phyloP scores from a whole-genome alignment of 2,888 invertebrate genomes.

The Pyrgus malvae region DNA sequence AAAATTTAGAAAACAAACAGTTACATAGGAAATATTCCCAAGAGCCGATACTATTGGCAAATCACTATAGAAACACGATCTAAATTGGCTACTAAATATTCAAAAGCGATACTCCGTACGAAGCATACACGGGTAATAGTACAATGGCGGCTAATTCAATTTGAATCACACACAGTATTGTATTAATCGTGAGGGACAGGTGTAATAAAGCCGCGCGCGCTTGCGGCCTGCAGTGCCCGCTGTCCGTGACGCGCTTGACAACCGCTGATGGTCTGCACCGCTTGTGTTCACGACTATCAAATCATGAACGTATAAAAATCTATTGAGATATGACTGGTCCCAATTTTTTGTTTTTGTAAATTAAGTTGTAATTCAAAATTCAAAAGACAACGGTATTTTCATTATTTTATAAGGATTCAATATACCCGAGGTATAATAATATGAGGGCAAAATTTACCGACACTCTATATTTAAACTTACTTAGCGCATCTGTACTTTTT shows the following conservation, averaged over 20 bases:
- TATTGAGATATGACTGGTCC: no score
- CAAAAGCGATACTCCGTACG: conserved; percentile 67
- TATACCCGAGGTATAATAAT: no score
- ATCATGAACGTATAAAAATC: conserved; percentile 4
- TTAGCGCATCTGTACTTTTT: no score
- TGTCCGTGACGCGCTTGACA: conserved; percentile 44
- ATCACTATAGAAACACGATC: conserved; percentile 55
- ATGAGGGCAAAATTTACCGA: no score
- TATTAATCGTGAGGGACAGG: conserved; percentile 79
- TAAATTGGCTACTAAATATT: conserved; percentile 77
- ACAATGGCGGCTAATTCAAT: conserved; percentile 77
- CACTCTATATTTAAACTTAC: no score
- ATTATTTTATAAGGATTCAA: no score
- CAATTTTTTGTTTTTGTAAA: no score
- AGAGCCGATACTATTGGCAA: conserved; percentile 40
- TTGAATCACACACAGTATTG: conserved; percentile 78
- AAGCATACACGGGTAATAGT: conserved; percentile 68
- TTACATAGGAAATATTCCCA: conserved; percentile 30
- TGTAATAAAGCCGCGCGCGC: conserved; percentile 69
- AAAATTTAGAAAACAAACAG: conserved; percentile 15
- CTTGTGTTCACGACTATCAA: conserved; percentile 26
- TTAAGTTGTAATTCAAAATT: no score
- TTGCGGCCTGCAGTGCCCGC: conserved; percentile 49
- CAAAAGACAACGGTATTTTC: no score
- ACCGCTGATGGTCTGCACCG: conserved; percentile 32